Evolutionary conservation across 1,140 invertebrate species (phyloP), one percentile per base, ranked within the genome.

Genomic region (Polypedilum vanderplanki): DNA sequence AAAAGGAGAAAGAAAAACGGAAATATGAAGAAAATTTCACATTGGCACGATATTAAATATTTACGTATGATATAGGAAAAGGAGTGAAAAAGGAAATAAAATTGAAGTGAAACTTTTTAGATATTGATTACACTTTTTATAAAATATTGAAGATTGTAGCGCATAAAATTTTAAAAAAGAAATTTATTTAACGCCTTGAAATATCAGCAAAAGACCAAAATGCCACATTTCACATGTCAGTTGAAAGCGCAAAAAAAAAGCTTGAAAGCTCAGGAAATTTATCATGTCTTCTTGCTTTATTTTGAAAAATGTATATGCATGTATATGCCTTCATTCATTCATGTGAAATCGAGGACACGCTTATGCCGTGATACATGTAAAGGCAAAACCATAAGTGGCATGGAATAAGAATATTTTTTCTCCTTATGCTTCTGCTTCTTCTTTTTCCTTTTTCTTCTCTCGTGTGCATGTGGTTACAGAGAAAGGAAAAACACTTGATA

Each of bases 21-120:
- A n/a, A n/a, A n/a, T 46, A 15, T 46, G 15, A 46, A 46, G 41
- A 15, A 15, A 57, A 57, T 57, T 57, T 57, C 15, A 57, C n/a
- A 15, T 57, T 57, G 46, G 46, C 46, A 57, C n/a, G 12, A 57
- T 57, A 57, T 57, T 57, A 57, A 57, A 57, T 57, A 57, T 57
- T 57, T 57, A 57, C 46, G 12, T 3, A 57, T 57, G 46, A 12
- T 57, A 57, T 12, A n/a, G 46, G 15, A 57, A 57, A 57, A n/a
- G 46, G 15, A 57, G 46, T 57, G 46, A 57, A 57, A 15, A 57
- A 57, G n/a, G n/a, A 57, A 57, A 46, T 1, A 12, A 9, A n/a
- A n/a, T n/a, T n/a, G n/a, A n/a, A n/a, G n/a, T n/a, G n/a, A n/a
- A n/a, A n/a, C n/a, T 57, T 57, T 57, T 33, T 33, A 3, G 5